A percentile compares a stretch with the other conserved stretches of the same genome.
phyloP scores from a whole-genome alignment of 1,140 invertebrate species.

The Panulirus ornatus region DNA sequence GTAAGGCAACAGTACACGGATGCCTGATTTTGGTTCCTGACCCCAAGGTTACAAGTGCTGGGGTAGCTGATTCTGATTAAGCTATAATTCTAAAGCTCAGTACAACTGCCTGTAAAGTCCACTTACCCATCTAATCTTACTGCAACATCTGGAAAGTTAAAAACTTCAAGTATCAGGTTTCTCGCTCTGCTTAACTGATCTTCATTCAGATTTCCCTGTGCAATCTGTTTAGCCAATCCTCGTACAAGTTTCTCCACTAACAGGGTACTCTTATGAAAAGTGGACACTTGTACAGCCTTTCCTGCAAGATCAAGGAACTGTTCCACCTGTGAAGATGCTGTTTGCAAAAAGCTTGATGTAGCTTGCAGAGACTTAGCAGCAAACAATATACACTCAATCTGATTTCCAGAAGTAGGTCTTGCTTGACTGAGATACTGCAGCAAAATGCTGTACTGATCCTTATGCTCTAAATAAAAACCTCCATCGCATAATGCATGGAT shows the following conservation, averaged over 20 bases:
- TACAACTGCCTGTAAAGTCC: neutral
- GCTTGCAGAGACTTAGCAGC: conserved; percentile 29
- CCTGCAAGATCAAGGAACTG: conserved; percentile 48
- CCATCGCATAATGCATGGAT: conserved; percentile 36
- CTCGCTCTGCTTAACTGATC: conserved; percentile 9
- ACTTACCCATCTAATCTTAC: conserved; percentile 42
- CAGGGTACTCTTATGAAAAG: conserved; percentile 40
- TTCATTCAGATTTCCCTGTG: neutral
- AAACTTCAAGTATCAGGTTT: conserved; percentile 4
- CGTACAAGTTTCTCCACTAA: conserved; percentile 47
- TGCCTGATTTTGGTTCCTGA: too few species aligned
- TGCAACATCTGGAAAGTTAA: conserved; percentile 28
- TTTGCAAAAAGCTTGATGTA: conserved; percentile 29
- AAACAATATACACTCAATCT: conserved; percentile 44
- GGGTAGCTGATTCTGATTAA: too few species aligned
- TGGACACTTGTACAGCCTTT: conserved; percentile 4
- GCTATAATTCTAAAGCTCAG: too few species aligned
- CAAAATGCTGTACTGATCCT: conserved; percentile 11
- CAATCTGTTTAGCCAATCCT: conserved; percentile 42
- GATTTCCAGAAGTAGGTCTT: neutral
- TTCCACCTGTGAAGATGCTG: conserved; percentile 33
- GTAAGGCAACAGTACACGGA: too few species aligned
- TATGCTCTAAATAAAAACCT: conserved; percentile 41
- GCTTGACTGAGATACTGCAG: conserved; percentile 31
- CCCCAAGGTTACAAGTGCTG: too few species aligned